Base-by-base conservation (phyloP, 2,797 vertebrate genomes). In the Protosalanx chinensis region DNA sequence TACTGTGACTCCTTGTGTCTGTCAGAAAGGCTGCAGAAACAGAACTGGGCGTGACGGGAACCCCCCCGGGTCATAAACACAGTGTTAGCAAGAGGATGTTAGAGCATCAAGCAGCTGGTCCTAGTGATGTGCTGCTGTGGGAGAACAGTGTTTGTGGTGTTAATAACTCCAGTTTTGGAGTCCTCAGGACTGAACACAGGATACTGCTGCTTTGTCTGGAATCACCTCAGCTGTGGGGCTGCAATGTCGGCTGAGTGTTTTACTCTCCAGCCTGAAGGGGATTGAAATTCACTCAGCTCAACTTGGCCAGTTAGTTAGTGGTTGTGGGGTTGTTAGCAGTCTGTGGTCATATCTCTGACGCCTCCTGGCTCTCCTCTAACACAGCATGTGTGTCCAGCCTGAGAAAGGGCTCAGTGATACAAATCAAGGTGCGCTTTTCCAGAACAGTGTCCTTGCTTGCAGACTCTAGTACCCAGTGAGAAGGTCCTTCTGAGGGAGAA, bases 361-460 rank as follows among this genome's bases (percentile, higher is more conserved):
- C 27, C 53, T 33, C 59, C 41, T 2, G 18, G n/a, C 58, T 6
- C 37, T 37, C 41, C 58, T 6, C 29, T 41, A 12, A 51, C 37
- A 49, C 41, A 56, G 51, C 30, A 67, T 77, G 76, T 51, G 32
- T 64, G 63, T 51, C 73, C 74, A 58, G 37, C 60, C 66, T 37
- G 75, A 62, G 67, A 79, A 64, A 63, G 53, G 71, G 69, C 67
- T 15, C 75, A 4, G 53, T 59, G 80, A 73, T 68, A 88, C 79
- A 88, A 88, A 86, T 87, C 82, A 82, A 82, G 76, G 76, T 88
- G 76, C 86, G 81, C 83, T 85, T 60, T 88, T 84, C 65, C 74
- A 81, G 80, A 77, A 64, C 20, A 20, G 51, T 37, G 60, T 72
- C 61, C 49, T 71, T 72, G 65, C 53, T 12, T 12, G 80, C 68